phyloP scores from a whole-genome alignment of 2,888 invertebrate genomes.

The Dolichomitus sp. region DNA sequence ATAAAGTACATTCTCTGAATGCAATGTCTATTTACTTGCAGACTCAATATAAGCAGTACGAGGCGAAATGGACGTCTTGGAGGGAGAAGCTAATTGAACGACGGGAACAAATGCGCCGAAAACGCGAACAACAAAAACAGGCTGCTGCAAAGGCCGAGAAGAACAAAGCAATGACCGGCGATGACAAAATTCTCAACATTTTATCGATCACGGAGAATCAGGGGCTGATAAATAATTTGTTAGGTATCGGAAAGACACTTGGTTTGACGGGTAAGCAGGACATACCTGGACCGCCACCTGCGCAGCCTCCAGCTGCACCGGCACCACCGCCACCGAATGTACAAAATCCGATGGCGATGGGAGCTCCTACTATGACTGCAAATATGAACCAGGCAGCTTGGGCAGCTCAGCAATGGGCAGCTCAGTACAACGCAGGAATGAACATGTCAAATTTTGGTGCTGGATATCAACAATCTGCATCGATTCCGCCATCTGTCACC shows the following conservation, averaged over 20 bases:
- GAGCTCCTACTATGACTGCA: conserved; percentile 73
- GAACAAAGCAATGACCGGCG: conserved; percentile 81
- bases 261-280: conserved; percentile 82
- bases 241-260: conserved; percentile 84
- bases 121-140: conserved; percentile 87
- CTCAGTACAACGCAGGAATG: conserved; percentile 79
- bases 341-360: conserved; percentile 59
- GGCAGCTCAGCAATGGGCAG: conserved; percentile 81
- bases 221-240: conserved; percentile 83
- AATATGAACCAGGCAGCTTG: conserved; percentile 78
- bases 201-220: conserved; percentile 84
- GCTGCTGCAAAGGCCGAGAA: conserved; percentile 79
- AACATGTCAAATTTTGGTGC: conserved; percentile 69
- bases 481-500: conserved; percentile 51
- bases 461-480: conserved; percentile 42
- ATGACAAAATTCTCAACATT: conserved; percentile 83
- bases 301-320: conserved; percentile 61
- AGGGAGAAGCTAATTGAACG: conserved; percentile 92
- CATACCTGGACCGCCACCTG: conserved; percentile 51
- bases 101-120: conserved; percentile 93
- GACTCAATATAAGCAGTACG: conserved; percentile 93
- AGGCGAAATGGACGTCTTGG: conserved; percentile 95
- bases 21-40: conserved; percentile 74
- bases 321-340: conserved; percentile 34
- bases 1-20: conserved; percentile 14